These are phyloP conservation scores for Embidobia sp. DNA, from an alignment of 2,888 invertebrate species.

Conservation along the genomic window DNA sequence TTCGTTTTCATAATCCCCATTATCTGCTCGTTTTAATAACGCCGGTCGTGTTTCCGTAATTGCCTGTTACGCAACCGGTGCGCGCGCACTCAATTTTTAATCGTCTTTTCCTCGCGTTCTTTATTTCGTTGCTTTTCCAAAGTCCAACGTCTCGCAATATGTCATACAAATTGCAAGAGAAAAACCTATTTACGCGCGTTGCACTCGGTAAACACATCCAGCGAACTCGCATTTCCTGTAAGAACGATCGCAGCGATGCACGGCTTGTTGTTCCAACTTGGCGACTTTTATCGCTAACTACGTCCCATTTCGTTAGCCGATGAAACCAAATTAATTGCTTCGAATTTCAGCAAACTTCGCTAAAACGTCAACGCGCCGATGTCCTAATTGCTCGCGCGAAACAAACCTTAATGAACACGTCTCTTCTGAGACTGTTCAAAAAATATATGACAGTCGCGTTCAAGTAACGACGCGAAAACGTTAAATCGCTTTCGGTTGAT, in stretches of 20 bases:
- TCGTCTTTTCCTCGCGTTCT: slow-evolving; percentile 16
- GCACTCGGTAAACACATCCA: too few relatives aligned
- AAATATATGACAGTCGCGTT: slow-evolving; percentile 40
- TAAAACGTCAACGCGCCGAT: slow-evolving; percentile 5
- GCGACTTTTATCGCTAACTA: too few relatives aligned
- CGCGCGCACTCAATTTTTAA: slow-evolving; percentile 5
- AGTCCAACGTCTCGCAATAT: slow-evolving; percentile 29
- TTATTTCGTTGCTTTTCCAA: slow-evolving; percentile 33
- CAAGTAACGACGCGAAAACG: too few relatives aligned
- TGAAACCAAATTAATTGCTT: slow-evolving; percentile 20
- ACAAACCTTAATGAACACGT: slow-evolving; percentile 31
- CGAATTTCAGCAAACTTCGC: slow-evolving; percentile 2
- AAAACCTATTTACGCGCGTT: not conserved
- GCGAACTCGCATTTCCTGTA: too few relatives aligned
- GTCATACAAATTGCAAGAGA: slow-evolving; percentile 22
- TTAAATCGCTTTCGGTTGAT: too few relatives aligned
- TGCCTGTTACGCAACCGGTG: slow-evolving; percentile 3
- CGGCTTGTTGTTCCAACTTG: too few relatives aligned
- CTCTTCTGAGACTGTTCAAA: slow-evolving; percentile 29
- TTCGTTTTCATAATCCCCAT: slow-evolving; percentile 9
- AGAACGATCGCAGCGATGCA: too few relatives aligned
- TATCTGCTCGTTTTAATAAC: slow-evolving; percentile 3
- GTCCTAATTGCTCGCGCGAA: slow-evolving; percentile 34
- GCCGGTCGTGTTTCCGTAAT: slow-evolving; percentile 17
- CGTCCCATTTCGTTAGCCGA: too few relatives aligned